Percentiles rank a stretch among this genome's conserved stretches.
These are phyloP conservation scores for Corticium candelabrum DNA, from an alignment of 37 sponge, comb jelly and placozoan species.

Conservation along the genomic window DNA sequence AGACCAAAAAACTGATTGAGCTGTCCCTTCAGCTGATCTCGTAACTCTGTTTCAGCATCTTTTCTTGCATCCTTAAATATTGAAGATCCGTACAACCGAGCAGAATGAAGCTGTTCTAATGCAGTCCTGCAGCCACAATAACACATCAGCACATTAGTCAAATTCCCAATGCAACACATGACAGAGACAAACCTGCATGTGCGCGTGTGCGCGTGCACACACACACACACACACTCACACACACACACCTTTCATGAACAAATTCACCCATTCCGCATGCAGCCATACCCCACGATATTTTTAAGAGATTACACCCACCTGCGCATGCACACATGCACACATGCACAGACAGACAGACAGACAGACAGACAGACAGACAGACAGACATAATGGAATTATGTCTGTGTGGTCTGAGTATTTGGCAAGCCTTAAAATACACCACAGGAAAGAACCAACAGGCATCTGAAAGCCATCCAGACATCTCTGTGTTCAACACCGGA, in stretches of 20 bases:
- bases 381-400: too few species aligned
- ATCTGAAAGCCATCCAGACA: neutral
- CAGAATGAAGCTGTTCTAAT: conserved; percentile 27
- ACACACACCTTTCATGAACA: neutral
- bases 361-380: too few species aligned
- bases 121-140: conserved; percentile 36
- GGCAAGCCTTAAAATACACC: too few species aligned
- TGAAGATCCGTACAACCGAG: conserved; percentile 54
- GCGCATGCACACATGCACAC: too few species aligned
- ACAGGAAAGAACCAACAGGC: conserved; percentile 2
- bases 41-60: conserved; percentile 25
- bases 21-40: conserved; percentile 18
- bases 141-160: too few species aligned
- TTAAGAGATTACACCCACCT: neutral
- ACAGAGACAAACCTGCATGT: conserved; percentile 6
- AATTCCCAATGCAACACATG: neutral
- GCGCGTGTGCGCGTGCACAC: conserved; percentile 13
- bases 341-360: too few species aligned
- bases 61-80: conserved; percentile 56
- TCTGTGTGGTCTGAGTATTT: too few species aligned
- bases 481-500: too few species aligned
- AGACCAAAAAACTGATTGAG: conserved; percentile 38
- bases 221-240: conserved; percentile 12
- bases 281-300: conserved; percentile 11
- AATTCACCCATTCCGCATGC: conserved; percentile 1